Conservation (phyloP, 2,797 vertebrate species). For the Steatocranus sp. region DNA sequence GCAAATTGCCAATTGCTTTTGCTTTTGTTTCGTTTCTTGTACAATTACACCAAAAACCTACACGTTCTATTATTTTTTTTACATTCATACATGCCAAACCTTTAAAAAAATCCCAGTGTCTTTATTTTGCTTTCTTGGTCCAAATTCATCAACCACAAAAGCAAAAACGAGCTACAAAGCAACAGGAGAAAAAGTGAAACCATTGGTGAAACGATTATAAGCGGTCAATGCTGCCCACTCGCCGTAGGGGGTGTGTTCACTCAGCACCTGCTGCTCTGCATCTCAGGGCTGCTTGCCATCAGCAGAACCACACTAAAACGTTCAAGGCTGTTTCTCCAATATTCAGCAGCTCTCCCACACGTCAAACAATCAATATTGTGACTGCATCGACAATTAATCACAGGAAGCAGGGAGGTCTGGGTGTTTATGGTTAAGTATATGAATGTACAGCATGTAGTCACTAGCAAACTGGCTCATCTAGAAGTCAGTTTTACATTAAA, state of each 20-base stretch:
- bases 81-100: background rate
- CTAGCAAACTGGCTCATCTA: background rate
- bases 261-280: slow-evolving; percentile 22
- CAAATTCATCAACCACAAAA: background rate
- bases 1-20: background rate
- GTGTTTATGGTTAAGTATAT: background rate
- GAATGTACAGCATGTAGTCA: background rate
- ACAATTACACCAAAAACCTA: background rate
- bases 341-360: slow-evolving; percentile 14
- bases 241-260: slow-evolving; percentile 6
- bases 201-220: slow-evolving; percentile 4
- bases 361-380: slow-evolving; percentile 16
- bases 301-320: background rate
- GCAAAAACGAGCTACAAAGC: background rate
- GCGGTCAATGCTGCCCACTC: background rate
- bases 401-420: background rate
- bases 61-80: background rate
- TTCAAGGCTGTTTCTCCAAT: background rate
- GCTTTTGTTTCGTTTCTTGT: background rate
- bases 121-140: background rate
- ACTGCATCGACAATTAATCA: slow-evolving; percentile 3
- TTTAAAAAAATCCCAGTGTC: background rate
- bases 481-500: background rate
- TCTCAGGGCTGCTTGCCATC: slow-evolving; percentile 3
- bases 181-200: background rate